Base-by-base conservation (phyloP, 2,888 invertebrate genomes). In the Auanema sp. region DNA sequence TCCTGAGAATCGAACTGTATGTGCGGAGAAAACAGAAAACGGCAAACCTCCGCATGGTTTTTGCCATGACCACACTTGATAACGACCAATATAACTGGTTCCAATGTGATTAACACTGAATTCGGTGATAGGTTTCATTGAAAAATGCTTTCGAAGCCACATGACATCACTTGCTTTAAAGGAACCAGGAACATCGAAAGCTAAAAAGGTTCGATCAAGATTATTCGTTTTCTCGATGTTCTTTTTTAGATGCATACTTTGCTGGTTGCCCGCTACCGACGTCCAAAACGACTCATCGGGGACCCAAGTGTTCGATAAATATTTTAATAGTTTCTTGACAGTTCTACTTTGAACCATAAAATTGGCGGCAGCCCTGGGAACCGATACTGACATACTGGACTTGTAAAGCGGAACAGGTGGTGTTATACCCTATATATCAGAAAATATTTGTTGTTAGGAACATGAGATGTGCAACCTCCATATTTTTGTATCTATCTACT, bases 221-320 rank as follows among this genome's bases (percentile, higher is more conserved):
- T 21, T 8, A 21, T 21, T 53, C 2, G 8, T 53, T 53, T 51
- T 51, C 16, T 16, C 24, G 8, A 24, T 2, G 6, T 16, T 6
- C 47, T 5, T 5, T 47, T 6, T 47, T 6, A 23, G 23, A 11
- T 10, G 25, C 47, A 5, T 24, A 68, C 68, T 53, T 14, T 58
- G 24, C 24, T 62, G 63, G 41, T 65, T 66, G 25, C 76, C 76
- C 5, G 66, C 68, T 0, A 75, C 53, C 2, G 71, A 69, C 0
- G 76, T 64, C 76, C 76, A 76, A 49, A 76, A 71, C 1, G 74
- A 68, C 44, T 76, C 76, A 56, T 76, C 76, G 0, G 76, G 76
- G 44, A 75, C 71, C 58, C 65, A 68, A 1, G 76, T 72, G 12
- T 55, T 64, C 11, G 58, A 56, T 10, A 76, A 56, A 58, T 64